Base-by-base conservation (phyloP, 2,888 invertebrate species). In the Chrysodeixis includens region DNA sequence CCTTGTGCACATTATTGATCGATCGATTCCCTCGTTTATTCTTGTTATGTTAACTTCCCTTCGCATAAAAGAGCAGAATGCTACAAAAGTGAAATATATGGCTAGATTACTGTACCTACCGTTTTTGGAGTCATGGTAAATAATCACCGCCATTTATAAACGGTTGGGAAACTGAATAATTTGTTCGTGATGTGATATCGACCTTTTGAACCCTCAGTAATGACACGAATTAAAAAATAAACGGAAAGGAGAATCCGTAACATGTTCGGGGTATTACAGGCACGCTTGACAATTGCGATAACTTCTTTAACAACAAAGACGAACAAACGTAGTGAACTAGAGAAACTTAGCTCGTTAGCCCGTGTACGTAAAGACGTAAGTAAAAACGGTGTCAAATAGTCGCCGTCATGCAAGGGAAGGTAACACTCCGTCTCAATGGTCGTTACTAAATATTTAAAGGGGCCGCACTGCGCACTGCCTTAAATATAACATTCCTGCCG, bases 401-500 rank as follows among this genome's bases (percentile, higher is more conserved):
- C 65, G 60, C 62, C 66, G 71, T 73, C 75, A 74, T 76, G 76
- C 75, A 73, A 65, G 74, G 74, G 71, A 84, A 89, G 87, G 87
- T 89, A 88, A 83, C 83, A 82, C 79, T 74, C 73, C 79, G 88
- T 87, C 87, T 89, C 90, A 86, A 87, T 88, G 87, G 89, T 85
- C 83, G 88, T 87, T 84, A 81, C 88, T 93, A 88, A 93, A 93
- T 92, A 92, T 93, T 93, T 89, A 85, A 93, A 85, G 78, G 83
- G 79, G 86, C 90, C 91, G 93, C 93, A 93, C 77, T 93, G 92
- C 92, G 91, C 90, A 83, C 78, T 74, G 82, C 79, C 83, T 88
- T 93, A 91, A 89, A 92, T 93, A 93, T 93, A 92, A 92, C 91
- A 92, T 92, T 88, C 74, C 83, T 80, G 79, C 86, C 86, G 81